phyloP scores from a whole-genome alignment of 2,113 vertebrate species.

The Notiomystis cincta region DNA sequence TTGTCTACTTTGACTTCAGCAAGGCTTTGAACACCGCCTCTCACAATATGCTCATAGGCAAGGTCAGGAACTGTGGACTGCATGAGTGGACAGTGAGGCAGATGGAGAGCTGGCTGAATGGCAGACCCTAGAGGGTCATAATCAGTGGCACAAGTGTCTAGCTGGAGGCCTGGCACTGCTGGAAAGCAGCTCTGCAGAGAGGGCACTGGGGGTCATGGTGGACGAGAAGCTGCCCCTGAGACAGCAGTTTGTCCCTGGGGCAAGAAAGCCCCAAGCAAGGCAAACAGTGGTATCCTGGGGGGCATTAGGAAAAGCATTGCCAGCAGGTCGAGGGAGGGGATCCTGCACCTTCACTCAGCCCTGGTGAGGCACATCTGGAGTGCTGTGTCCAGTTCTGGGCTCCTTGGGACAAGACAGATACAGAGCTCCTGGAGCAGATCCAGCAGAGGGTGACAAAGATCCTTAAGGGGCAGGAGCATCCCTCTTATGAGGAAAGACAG shows the following conservation, averaged over 20 bases:
- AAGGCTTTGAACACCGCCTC: neutral
- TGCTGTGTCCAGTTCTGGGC: rapidly evolving
- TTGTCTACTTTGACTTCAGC: neutral
- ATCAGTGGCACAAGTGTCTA: neutral
- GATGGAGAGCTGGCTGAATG: neutral
- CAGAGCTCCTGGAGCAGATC: rapidly evolving
- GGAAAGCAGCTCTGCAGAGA: neutral
- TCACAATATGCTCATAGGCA: too few relatives aligned
- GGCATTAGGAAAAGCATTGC: rapidly evolving
- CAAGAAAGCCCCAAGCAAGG: neutral
- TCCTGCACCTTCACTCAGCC: neutral
- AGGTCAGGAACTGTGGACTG: neutral
- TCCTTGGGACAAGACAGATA: neutral
- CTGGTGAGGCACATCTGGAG: neutral
- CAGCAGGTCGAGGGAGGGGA: neutral
- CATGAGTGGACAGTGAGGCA: neutral
- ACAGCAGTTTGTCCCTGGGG: neutral
- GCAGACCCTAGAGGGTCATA: rapidly evolving
- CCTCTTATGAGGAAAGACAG: neutral
- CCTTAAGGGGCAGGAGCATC: neutral
- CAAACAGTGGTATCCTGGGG: neutral
- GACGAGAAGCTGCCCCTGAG: too few relatives aligned
- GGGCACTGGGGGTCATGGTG: neutral
- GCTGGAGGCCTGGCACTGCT: neutral
- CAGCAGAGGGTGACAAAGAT: neutral